These are phyloP conservation scores for Tupaia tana DNA, from an alignment of 2,113 vertebrate genomes.

Conservation along the genomic window DNA sequence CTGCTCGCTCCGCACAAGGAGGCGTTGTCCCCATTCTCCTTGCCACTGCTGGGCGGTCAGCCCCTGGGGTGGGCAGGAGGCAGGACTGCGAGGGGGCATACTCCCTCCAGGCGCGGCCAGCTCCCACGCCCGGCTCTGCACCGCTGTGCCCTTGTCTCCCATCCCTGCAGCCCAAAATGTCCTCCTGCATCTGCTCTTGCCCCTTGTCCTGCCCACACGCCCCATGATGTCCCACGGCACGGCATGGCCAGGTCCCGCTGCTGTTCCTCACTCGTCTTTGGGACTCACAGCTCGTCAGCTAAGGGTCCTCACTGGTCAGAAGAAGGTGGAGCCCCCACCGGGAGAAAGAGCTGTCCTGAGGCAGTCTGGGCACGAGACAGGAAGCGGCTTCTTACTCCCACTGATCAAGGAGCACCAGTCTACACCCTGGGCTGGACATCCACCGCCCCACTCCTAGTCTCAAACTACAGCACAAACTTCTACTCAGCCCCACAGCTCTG, in stretches of 20 bases:
- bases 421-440: accelerated
- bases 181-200: accelerated
- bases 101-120: background rate
- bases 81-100: background rate
- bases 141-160: background rate
- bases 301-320: too few relatives aligned
- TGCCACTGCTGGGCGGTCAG: background rate
- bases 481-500: accelerated
- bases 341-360: background rate
- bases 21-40: background rate
- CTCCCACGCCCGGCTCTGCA: background rate
- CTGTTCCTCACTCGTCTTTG: background rate
- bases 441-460: accelerated
- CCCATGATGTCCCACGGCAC: accelerated
- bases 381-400: accelerated
- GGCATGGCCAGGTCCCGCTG: accelerated
- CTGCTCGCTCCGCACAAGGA: background rate
- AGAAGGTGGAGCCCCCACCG: accelerated
- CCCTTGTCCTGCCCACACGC: accelerated
- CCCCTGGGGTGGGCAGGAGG: constrained; percentile 25
- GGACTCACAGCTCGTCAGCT: background rate
- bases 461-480: background rate
- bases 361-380: too few relatives aligned
- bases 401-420: accelerated
- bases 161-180: accelerated